Conservation (phyloP, 2,113 vertebrate genomes). For the Sclerurus mexicanus region DNA sequence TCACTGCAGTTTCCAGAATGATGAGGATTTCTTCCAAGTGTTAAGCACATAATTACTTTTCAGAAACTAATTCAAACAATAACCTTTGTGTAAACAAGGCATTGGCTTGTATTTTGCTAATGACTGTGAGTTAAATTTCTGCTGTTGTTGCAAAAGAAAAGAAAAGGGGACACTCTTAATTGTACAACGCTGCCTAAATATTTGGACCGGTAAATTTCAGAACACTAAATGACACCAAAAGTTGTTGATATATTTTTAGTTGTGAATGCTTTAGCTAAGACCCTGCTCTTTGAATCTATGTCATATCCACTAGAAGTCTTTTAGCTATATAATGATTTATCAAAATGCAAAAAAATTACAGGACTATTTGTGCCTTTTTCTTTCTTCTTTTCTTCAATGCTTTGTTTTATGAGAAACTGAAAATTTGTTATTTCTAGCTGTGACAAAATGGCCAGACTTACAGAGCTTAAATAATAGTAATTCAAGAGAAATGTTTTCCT, state of each 20-base stretch:
- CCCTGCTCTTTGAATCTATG: slow-evolving; percentile 13
- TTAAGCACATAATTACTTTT: slow-evolving; percentile 57
- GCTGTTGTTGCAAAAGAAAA: slow-evolving; percentile 3
- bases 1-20: not conserved
- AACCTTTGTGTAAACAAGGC: slow-evolving; percentile 62
- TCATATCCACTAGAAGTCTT: slow-evolving; percentile 1
- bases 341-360: not conserved
- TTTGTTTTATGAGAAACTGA: not conserved
- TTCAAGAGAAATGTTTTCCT: not conserved
- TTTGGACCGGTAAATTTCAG: not conserved
- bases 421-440: not conserved
- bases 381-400: not conserved
- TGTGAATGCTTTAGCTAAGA: slow-evolving; percentile 10
- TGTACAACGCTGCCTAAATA: slow-evolving; percentile 23
- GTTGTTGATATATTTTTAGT: slow-evolving; percentile 49
- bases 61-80: slow-evolving; percentile 46
- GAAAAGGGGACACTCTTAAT: not conserved
- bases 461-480: not conserved
- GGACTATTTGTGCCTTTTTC: not conserved
- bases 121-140: slow-evolving; percentile 57
- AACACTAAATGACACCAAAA: not conserved
- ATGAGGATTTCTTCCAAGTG: slow-evolving; percentile 35
- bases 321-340: slow-evolving; percentile 28
- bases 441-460: not conserved
- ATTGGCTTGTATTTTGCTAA: slow-evolving; percentile 33